phyloP scores from a whole-genome alignment of 2,888 invertebrate species.

The Eristalis pertinax region DNA sequence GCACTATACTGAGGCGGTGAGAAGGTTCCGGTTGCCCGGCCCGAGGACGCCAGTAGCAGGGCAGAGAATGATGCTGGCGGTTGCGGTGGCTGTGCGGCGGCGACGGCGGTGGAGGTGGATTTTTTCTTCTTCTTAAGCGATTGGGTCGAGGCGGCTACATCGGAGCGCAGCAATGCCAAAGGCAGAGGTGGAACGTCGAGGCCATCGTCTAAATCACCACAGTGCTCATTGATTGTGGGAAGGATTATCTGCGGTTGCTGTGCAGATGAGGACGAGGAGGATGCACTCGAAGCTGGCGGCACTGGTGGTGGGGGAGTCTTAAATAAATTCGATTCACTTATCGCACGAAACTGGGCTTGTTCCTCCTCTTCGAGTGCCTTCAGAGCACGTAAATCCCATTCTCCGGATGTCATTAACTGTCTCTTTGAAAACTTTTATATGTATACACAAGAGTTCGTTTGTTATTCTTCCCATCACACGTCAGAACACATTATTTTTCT shows the following conservation, averaged over 20 bases:
- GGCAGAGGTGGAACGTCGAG: slow-evolving; percentile 70
- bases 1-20: slow-evolving; percentile 77
- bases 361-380: slow-evolving; percentile 81
- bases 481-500: neutral
- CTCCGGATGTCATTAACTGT: slow-evolving; percentile 80
- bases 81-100: neutral
- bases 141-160: slow-evolving; percentile 34
- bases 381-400: slow-evolving; percentile 81
- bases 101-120: slow-evolving; percentile 22
- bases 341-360: slow-evolving; percentile 79
- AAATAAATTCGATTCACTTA: slow-evolving; percentile 79
- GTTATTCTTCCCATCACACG: slow-evolving; percentile 2
- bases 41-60: slow-evolving; percentile 66
- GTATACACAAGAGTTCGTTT: slow-evolving; percentile 27
- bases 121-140: slow-evolving; percentile 61
- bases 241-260: slow-evolving; percentile 79
- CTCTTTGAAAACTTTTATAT: slow-evolving; percentile 43
- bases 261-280: slow-evolving; percentile 76
- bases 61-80: slow-evolving; percentile 37
- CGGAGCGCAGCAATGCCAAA: slow-evolving; percentile 57
- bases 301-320: slow-evolving; percentile 75
- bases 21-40: slow-evolving; percentile 76
- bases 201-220: slow-evolving; percentile 73
- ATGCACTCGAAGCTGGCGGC: slow-evolving; percentile 63
- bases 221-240: slow-evolving; percentile 80